Conservation (phyloP, 2,113 vertebrate species). For the Ciconia stormi region DNA sequence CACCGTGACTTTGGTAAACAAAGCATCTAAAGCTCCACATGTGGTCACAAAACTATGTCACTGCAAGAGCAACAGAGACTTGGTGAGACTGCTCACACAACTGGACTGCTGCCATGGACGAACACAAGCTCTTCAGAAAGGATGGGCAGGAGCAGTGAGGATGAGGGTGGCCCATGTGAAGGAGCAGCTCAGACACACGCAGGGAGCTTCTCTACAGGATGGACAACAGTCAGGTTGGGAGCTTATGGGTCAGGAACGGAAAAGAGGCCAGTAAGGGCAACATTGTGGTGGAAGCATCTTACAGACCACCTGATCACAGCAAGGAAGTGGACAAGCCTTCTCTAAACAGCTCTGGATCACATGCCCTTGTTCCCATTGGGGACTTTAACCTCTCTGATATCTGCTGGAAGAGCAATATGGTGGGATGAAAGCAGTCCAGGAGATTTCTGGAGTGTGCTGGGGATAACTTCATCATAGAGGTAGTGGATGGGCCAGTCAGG, state of each 20-base stretch:
- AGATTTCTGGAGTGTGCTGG: not conserved
- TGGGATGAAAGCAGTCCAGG: not conserved
- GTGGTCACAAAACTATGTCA: not conserved
- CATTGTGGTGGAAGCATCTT: not conserved
- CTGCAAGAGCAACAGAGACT: not conserved
- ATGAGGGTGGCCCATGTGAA: not conserved
- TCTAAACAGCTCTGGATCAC: not conserved
- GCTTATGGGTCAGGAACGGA: not conserved
- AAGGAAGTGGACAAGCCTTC: not conserved
- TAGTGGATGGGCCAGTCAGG: not conserved
- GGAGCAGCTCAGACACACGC: not conserved
- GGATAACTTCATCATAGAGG: not conserved
- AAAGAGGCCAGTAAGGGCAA: not conserved
- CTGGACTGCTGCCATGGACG: not conserved
- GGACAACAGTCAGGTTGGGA: not conserved
- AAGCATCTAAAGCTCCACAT: not conserved
- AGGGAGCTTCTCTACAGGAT: not conserved
- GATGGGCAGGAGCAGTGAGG: not conserved
- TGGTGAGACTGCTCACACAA: not conserved
- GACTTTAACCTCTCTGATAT: not conserved
- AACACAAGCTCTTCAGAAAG: not conserved
- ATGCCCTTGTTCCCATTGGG: rapidly evolving
- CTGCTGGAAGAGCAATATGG: not conserved
- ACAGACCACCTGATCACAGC: not conserved
- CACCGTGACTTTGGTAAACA: not conserved